phyloP scores from a whole-genome alignment of 2,888 invertebrate genomes.

The Pachydiplax longipennis region DNA sequence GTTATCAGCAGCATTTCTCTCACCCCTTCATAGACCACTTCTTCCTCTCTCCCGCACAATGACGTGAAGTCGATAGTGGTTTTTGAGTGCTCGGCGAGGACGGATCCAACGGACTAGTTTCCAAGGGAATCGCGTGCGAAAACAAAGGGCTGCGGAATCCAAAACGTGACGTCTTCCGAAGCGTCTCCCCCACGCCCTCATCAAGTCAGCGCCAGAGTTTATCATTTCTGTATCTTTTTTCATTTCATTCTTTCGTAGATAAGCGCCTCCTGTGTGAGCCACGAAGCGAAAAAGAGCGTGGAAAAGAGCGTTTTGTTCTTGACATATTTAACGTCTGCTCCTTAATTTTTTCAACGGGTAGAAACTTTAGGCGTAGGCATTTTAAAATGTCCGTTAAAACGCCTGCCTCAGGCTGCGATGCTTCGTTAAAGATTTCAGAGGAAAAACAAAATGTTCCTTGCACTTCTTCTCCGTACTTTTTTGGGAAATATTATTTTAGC shows the following conservation, averaged over 20 bases:
- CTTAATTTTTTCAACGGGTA: neutral
- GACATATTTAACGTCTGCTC: neutral
- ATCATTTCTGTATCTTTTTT: neutral
- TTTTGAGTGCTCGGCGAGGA: neutral
- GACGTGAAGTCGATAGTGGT: neutral
- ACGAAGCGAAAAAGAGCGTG: neutral
- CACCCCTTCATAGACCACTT: neutral
- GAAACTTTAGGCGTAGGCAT: too few relatives aligned
- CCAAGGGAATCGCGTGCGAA: neutral
- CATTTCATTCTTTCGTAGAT: neutral
- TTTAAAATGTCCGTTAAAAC: too few relatives aligned
- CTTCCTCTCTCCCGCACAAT: neutral
- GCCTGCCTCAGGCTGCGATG: too few relatives aligned
- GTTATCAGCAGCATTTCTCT: neutral
- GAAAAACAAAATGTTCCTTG: too few relatives aligned
- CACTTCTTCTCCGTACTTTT: too few relatives aligned
- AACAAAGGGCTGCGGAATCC: neutral
- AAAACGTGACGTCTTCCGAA: neutral
- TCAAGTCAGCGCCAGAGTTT: neutral
- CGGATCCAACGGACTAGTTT: neutral
- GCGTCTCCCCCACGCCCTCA: neutral
- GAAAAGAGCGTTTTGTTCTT: neutral
- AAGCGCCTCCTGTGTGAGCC: neutral
- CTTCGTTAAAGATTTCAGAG: too few relatives aligned
- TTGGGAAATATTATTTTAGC: too few relatives aligned